Conservation (phyloP, 2,797 vertebrate genomes). For the Dermochelys coriacea region DNA sequence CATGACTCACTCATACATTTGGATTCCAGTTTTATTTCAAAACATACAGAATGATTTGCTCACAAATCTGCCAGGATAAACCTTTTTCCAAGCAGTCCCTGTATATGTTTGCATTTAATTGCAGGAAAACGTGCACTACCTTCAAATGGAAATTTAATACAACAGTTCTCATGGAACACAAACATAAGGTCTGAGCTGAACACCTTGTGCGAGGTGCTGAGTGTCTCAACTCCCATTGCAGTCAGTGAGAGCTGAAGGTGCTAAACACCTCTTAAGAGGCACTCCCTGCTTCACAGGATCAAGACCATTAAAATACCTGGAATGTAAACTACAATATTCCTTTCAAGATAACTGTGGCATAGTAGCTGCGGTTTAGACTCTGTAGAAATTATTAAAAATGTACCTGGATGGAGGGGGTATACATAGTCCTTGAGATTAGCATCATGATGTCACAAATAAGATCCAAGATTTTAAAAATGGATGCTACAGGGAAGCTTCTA, state of each 20-base stretch:
- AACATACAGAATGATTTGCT: neutral
- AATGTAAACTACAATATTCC: neutral
- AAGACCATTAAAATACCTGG: neutral
- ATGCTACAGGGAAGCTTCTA: neutral
- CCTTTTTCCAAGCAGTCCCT: neutral
- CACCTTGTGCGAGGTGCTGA: neutral
- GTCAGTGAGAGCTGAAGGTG: neutral
- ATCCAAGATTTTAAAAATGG: neutral
- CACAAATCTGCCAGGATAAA: neutral
- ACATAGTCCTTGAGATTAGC: neutral
- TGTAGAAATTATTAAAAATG: accelerated
- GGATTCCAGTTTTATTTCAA: neutral
- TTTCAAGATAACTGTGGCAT: neutral
- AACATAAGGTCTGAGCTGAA: neutral
- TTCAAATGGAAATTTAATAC: neutral
- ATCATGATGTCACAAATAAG: neutral
- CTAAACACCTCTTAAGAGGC: neutral
- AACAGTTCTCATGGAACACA: neutral
- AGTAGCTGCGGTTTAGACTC: neutral
- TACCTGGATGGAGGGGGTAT: neutral
- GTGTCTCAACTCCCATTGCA: neutral
- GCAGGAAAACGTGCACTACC: neutral
- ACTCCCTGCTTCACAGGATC: too few relatives aligned
- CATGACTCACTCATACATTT: neutral
- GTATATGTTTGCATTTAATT: constrained; percentile 9